Evolutionary conservation across 2,797 vertebrate species (phyloP).

Genomic region (Petrocephalus sullivani): DNA sequence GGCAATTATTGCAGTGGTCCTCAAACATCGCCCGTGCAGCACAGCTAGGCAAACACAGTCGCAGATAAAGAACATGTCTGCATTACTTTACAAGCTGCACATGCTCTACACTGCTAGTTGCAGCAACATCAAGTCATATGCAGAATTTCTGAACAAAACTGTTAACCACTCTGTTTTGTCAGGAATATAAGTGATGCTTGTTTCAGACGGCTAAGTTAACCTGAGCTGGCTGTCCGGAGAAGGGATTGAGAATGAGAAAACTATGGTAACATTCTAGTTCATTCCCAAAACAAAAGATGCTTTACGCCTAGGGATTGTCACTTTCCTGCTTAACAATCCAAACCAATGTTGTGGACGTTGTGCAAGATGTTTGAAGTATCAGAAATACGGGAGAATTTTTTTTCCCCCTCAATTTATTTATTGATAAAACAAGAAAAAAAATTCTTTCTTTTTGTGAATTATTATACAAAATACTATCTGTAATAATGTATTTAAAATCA

Average conservation of each 20-base stretch:
- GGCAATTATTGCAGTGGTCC: constrained; percentile 48
- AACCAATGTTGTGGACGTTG: not conserved
- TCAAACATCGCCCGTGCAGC: constrained; percentile 30
- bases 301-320: not conserved
- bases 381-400: no score
- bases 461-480: not conserved
- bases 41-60: constrained; percentile 14
- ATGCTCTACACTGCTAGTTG: not conserved
- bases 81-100: not conserved
- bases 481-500: not conserved
- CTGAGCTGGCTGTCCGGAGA: not conserved
- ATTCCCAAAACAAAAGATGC: not conserved
- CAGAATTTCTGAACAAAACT: not conserved
- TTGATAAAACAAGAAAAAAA: not conserved
- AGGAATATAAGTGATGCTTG: not conserved
- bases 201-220: not conserved
- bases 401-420: not conserved
- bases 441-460: not conserved
- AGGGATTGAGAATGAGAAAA: not conserved
- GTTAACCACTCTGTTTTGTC: not conserved
- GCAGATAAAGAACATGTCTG: not conserved
- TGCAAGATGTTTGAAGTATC: not conserved
- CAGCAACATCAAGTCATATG: not conserved
- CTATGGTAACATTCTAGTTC: not conserved
- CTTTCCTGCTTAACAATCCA: not conserved